Evolutionary conservation across 2,797 vertebrate species (phyloP), one percentile per base, ranked within the genome.

Genomic region (Melanotaenia maccullochi): DNA sequence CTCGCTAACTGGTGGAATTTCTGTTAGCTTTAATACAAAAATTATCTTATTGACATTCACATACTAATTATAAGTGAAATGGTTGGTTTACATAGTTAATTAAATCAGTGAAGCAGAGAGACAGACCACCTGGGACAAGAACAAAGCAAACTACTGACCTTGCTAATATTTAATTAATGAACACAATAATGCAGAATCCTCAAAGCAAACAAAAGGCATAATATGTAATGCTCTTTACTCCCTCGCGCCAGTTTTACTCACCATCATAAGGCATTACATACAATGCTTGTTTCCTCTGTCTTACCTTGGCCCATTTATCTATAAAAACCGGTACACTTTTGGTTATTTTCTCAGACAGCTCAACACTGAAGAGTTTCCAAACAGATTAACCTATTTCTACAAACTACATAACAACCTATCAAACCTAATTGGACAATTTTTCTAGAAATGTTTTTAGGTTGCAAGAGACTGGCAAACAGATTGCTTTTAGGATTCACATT

Each of bases 101-200:
- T 24, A 25, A 24, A 54, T 25, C 40, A 71, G 65, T 51, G 6
- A 33, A 60, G 35, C 49, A 68, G 59, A 76, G 58, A 64, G 73
- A 55, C 42, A 70, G 59, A 65, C 32, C 80, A 28, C 58, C 66
- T 71, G 75, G 75, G 78, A 87, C 0, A 1, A 16, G 24, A 80
- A 63, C 44, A 67, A 78, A 79, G 75, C 0, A 78, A 85, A 67
- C 65, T 28, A 80, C 75, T 81, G 78, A 81, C 76, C 69, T 75
- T 9, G 6, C 67, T 84, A 81, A 87, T 81, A 81, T 65, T 85
- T 70, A 85, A 84, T 87, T 77, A 86, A 72, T 79, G 80, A 81
- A 84, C 70, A 74, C 56, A 78, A 82, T 78, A 85, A 83, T 67
- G 66, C 32, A n/a, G 60, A 76, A 86, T 65, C 84, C 75, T 76